These are phyloP conservation scores for Helicoverpa armigera DNA, from an alignment of 1,140 invertebrate genomes.

Conservation along the genomic window DNA sequence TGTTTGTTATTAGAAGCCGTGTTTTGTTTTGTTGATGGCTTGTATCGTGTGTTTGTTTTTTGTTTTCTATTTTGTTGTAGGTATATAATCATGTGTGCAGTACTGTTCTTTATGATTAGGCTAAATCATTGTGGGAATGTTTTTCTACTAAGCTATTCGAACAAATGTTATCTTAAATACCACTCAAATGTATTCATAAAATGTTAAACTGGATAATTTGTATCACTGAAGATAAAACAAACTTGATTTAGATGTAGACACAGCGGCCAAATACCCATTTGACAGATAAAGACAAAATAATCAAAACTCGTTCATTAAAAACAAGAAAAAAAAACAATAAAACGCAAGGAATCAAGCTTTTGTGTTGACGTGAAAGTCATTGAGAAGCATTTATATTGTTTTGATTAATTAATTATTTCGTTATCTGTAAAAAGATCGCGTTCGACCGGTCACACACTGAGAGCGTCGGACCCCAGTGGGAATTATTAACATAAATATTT, in stretches of 20 bases:
- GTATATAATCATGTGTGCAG: background rate
- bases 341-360: slow-evolving; percentile 30
- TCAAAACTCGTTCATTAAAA: slow-evolving; percentile 24
- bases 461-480: slow-evolving; percentile 55
- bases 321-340: slow-evolving; percentile 28
- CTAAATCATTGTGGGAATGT: no score
- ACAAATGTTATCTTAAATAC: background rate
- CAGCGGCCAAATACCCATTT: background rate
- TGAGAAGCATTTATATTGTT: slow-evolving; percentile 71
- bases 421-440: slow-evolving; percentile 63
- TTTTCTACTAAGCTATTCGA: background rate
- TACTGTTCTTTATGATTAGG: no score
- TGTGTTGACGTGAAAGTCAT: slow-evolving; percentile 64
- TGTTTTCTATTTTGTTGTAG: slow-evolving; percentile 23
- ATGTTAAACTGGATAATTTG: background rate
- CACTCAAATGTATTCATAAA: background rate
- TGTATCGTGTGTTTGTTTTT: slow-evolving; percentile 43
- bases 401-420: slow-evolving; percentile 78
- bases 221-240: slow-evolving; percentile 9
- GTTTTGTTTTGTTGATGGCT: slow-evolving; percentile 38
- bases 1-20: slow-evolving; percentile 55
- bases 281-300: slow-evolving; percentile 45
- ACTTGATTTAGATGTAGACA: slow-evolving; percentile 6
- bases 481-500: slow-evolving; percentile 83
- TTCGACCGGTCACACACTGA: slow-evolving; percentile 69